A percentile compares a stretch with the other conserved stretches of the same genome.
Conservation (phyloP, 1,140 invertebrate genomes). For the Drosophila ercepeae region DNA sequence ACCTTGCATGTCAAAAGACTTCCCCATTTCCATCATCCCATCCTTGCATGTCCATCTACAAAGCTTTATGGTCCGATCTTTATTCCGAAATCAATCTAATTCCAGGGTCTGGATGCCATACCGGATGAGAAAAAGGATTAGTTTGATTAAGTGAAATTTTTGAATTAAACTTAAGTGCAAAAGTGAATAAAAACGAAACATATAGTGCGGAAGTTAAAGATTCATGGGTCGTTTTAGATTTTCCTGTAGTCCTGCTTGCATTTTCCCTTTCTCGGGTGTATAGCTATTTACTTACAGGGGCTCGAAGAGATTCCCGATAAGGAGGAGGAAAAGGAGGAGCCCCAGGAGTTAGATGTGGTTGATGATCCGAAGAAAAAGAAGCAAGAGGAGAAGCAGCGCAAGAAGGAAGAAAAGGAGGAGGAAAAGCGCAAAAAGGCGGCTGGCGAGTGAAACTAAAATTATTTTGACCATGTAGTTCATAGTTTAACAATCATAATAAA, state of each 20-base stretch:
- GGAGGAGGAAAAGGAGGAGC: constrained; percentile 11
- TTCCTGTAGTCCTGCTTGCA: constrained; percentile 24
- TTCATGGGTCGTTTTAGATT: constrained; percentile 11
- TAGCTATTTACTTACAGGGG: constrained; percentile 54
- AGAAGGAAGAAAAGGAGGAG: constrained; percentile 1
- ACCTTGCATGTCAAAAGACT: neutral
- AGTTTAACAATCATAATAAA: constrained; percentile 43
- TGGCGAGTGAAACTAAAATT: constrained; percentile 1
- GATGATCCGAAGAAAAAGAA: constrained; percentile 28
- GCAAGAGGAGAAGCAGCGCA: neutral
- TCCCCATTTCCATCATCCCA: neutral
- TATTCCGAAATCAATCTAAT: constrained; percentile 51
- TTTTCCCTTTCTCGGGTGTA: neutral
- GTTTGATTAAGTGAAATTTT: constrained; percentile 54
- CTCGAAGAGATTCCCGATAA: constrained; percentile 50
- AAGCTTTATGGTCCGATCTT: neutral
- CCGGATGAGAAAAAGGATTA: constrained; percentile 84
- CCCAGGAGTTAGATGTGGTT: constrained; percentile 11
- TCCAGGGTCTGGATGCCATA: constrained; percentile 85
- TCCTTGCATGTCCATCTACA: constrained; percentile 2
- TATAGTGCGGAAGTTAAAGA: constrained; percentile 46
- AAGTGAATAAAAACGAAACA: constrained; percentile 68
- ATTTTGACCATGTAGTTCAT: constrained; percentile 19
- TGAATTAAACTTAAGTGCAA: constrained; percentile 73
- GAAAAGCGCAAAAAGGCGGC: constrained; percentile 6